These are phyloP conservation scores for Dromius quadrimaculatus DNA, from an alignment of 2,888 invertebrate species.

Conservation along the genomic window DNA sequence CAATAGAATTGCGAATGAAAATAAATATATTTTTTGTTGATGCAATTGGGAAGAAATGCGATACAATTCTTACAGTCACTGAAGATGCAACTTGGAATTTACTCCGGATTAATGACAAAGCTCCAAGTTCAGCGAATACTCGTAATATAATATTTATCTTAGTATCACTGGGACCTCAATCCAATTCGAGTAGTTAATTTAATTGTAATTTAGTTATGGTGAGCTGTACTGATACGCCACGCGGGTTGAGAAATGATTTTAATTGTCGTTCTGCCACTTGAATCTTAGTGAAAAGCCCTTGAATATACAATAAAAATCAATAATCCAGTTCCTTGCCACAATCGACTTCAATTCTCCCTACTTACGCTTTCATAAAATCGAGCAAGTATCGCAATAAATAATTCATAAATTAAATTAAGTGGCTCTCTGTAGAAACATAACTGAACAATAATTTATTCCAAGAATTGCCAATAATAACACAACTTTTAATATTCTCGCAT, in stretches of 20 bases:
- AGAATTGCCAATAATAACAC: slow-evolving; percentile 31
- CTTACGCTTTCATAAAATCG: too few relatives aligned
- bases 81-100: not conserved
- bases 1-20: slow-evolving; percentile 31
- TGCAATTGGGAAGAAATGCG: slow-evolving; percentile 7
- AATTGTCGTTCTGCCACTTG: too few relatives aligned
- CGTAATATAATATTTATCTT: slow-evolving; percentile 29
- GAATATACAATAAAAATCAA: too few relatives aligned
- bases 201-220: slow-evolving; percentile 33
- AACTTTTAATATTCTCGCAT: too few relatives aligned
- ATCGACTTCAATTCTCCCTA: too few relatives aligned
- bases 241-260: slow-evolving; percentile 18
- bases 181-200: slow-evolving; percentile 25
- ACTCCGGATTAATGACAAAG: slow-evolving; percentile 6
- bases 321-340: too few relatives aligned
- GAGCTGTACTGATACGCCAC: slow-evolving; percentile 9
- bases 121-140: too few relatives aligned
- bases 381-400: too few relatives aligned
- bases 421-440: too few relatives aligned
- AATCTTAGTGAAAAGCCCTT: too few relatives aligned
- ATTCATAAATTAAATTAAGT: too few relatives aligned
- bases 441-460: slow-evolving; percentile 32
- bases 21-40: slow-evolving; percentile 12
- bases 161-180: slow-evolving; percentile 28
- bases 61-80: not conserved